A percentile compares a stretch with the other conserved stretches of the same genome.
These are phyloP conservation scores for Neocrepidodera transversa DNA, from an alignment of 2,888 invertebrate genomes.

Conservation along the genomic window DNA sequence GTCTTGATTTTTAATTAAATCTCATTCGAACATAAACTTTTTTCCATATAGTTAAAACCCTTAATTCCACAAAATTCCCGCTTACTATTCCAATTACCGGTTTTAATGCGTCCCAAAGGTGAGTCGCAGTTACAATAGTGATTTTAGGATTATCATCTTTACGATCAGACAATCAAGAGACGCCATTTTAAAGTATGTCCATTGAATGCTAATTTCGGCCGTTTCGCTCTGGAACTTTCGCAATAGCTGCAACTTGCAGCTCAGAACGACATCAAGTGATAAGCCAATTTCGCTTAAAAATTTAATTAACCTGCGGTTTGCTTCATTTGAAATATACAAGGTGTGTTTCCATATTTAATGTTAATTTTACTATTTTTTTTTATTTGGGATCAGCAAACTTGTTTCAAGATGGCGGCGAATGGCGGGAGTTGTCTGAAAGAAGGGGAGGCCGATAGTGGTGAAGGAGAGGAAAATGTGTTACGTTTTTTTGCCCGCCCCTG, in stretches of 20 bases:
- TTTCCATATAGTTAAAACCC: neutral
- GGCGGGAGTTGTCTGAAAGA: too few species aligned
- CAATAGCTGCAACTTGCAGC: constrained; percentile 11
- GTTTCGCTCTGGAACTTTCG: constrained; percentile 7
- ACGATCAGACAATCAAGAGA: constrained; percentile 13
- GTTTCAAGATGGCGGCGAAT: too few species aligned
- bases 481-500: too few species aligned
- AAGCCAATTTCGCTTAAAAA: neutral
- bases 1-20: too few species aligned
- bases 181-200: constrained; percentile 12
- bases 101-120: constrained; percentile 1
- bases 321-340: too few species aligned
- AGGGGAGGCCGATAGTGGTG: too few species aligned
- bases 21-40: too few species aligned
- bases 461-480: too few species aligned
- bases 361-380: too few species aligned
- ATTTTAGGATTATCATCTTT: constrained; percentile 16
- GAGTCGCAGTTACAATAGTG: neutral
- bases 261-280: neutral
- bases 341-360: too few species aligned
- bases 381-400: too few species aligned
- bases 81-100: neutral
- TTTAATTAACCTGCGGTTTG: neutral
- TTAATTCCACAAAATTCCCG: neutral
- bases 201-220: constrained; percentile 17